Percentiles rank a stretch among this genome's conserved stretches.
Evolutionary conservation across 2,888 invertebrate species (phyloP).

Genomic region (Acleris literana): DNA sequence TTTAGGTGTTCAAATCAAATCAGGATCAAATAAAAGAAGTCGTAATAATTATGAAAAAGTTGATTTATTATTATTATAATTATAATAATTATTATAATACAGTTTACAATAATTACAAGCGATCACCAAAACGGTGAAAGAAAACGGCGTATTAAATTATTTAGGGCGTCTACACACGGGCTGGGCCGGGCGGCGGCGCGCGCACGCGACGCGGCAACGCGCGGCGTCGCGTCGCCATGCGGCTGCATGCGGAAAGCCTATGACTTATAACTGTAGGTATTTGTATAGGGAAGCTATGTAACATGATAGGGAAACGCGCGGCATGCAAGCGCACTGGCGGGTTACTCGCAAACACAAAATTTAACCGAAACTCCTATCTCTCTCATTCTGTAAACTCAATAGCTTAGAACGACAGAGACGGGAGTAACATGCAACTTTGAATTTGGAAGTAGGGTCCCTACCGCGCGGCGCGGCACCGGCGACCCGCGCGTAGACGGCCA

Average conservation of each 20-base stretch:
- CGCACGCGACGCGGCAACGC: conserved; percentile 44
- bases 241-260: conserved; percentile 31
- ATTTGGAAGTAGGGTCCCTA: conserved; percentile 11
- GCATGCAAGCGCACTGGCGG: conserved; percentile 16
- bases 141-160: conserved; percentile 82
- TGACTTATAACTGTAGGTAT: conserved; percentile 35
- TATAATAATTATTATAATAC: conserved; percentile 84
- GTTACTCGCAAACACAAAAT: neutral
- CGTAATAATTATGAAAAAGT: conserved; percentile 83
- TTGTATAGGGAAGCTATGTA: conserved; percentile 37
- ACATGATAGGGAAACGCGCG: conserved; percentile 32
- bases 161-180: conserved; percentile 60
- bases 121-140: conserved; percentile 83
- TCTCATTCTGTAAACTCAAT: neutral
- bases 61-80: conserved; percentile 83
- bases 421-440: conserved; percentile 37
- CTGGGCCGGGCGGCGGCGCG: conserved; percentile 46
- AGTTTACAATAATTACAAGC: conserved; percentile 85
- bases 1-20: neutral
- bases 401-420: conserved; percentile 18
- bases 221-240: conserved; percentile 30
- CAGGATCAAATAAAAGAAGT: conserved; percentile 62
- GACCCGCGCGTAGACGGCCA: conserved; percentile 52
- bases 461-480: conserved; percentile 49
- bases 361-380: too few relatives aligned